Conservation (phyloP, 2,888 invertebrate genomes). For the Daptonema setosum region DNA sequence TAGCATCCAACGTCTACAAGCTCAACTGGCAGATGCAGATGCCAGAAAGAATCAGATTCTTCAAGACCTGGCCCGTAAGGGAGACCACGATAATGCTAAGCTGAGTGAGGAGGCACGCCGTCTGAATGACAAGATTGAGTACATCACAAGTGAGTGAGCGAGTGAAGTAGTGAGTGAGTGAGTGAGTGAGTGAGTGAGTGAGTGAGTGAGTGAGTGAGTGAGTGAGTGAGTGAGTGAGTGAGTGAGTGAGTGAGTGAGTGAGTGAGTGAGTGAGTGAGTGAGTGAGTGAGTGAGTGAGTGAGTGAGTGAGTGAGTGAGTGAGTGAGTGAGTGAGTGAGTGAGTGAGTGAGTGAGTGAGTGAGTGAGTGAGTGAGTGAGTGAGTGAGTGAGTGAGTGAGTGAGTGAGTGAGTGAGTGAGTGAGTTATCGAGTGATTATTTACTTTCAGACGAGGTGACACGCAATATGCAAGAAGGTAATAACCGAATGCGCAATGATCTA, state of each 20-base stretch:
- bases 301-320: slow-evolving; percentile 4
- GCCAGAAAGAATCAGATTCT: slow-evolving; percentile 17
- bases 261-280: slow-evolving; percentile 1
- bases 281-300: slow-evolving; percentile 4
- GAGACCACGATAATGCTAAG: slow-evolving; percentile 9
- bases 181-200: slow-evolving; percentile 5
- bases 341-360: slow-evolving; percentile 3
- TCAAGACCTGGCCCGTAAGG: slow-evolving; percentile 15
- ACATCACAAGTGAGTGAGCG: slow-evolving; percentile 13
- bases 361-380: slow-evolving; percentile 4
- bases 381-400: slow-evolving; percentile 1
- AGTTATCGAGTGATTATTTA: too few relatives aligned
- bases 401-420: too few relatives aligned
- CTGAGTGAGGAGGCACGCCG: slow-evolving; percentile 19
- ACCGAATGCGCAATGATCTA: slow-evolving; percentile 18
- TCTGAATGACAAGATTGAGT: slow-evolving; percentile 19
- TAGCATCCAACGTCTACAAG: slow-evolving; percentile 19
- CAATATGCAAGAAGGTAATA: slow-evolving; percentile 16
- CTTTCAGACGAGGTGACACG: slow-evolving; percentile 15
- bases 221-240: slow-evolving; percentile 4
- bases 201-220: slow-evolving; percentile 4
- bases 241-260: slow-evolving; percentile 4
- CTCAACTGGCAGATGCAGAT: slow-evolving; percentile 18
- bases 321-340: slow-evolving; percentile 3
- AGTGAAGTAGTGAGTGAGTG: slow-evolving; percentile 5